These are phyloP conservation scores for Oscheius sp. DNA, from an alignment of 1,140 invertebrate species.

Conservation along the genomic window DNA sequence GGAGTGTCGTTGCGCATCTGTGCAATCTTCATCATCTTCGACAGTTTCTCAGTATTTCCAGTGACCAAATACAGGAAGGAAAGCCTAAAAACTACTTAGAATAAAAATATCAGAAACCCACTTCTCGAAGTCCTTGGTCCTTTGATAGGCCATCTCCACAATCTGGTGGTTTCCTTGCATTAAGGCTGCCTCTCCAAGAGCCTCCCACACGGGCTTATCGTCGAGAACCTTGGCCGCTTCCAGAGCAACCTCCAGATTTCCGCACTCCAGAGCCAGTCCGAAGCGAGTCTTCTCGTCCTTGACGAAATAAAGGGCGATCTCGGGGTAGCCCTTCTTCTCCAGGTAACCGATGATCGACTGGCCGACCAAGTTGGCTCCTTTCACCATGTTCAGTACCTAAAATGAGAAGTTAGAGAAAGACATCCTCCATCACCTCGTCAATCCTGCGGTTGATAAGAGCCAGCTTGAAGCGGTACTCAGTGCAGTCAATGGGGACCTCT, in stretches of 20 bases:
- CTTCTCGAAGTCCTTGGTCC: slow-evolving; percentile 99
- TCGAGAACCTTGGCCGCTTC: slow-evolving; percentile 89
- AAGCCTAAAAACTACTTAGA: too few species aligned
- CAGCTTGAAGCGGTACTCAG: slow-evolving; percentile 96
- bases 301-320: slow-evolving; percentile 98
- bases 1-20: slow-evolving; percentile 92
- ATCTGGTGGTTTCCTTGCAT: slow-evolving; percentile 68
- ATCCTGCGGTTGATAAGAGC: slow-evolving; percentile 93
- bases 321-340: slow-evolving; percentile 98
- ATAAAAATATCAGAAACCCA: too few species aligned
- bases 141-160: slow-evolving; percentile 98
- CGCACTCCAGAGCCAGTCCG: slow-evolving; percentile 91
- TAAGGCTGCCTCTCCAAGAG: slow-evolving; percentile 87
- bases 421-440: slow-evolving; percentile 73
- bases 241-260: slow-evolving; percentile 82
- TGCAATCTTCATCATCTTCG: slow-evolving; percentile 98
- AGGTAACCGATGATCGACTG: slow-evolving; percentile 98
- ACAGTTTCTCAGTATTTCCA: slow-evolving; percentile 93
- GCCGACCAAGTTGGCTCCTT: slow-evolving; percentile 90
- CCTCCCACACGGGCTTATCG: slow-evolving; percentile 91
- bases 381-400: slow-evolving; percentile 90
- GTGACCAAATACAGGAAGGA: slow-evolving; percentile 97
- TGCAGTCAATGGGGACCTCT: slow-evolving; percentile 87
- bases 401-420: slow-evolving; percentile 18
- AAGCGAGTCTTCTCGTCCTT: slow-evolving; percentile 98